These are phyloP conservation scores for Palloptera scutellata DNA, from an alignment of 2,888 invertebrate species.

Conservation along the genomic window DNA sequence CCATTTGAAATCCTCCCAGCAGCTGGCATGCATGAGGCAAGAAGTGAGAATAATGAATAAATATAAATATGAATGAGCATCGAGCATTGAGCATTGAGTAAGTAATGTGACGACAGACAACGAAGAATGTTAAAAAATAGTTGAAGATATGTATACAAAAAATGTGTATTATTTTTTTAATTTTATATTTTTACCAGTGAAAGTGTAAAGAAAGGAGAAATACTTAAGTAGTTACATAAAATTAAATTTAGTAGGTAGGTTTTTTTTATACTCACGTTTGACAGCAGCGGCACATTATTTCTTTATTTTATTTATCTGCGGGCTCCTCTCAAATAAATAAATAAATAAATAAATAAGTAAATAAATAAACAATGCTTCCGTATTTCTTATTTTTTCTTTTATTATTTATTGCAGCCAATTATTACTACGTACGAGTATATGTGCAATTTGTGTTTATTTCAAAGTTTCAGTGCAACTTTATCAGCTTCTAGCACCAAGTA, in stretches of 20 bases:
- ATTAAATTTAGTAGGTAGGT: neutral
- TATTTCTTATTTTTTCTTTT: neutral
- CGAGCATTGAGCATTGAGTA: conserved; percentile 12
- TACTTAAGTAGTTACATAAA: neutral
- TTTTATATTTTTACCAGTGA: conserved; percentile 23
- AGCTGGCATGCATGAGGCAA: conserved; percentile 66
- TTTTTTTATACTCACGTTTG: conserved; percentile 55
- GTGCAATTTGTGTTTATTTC: neutral
- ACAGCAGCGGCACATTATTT: conserved; percentile 62
- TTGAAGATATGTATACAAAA: too few species aligned
- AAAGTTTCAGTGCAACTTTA: neutral
- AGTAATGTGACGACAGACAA: too few species aligned
- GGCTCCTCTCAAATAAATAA: neutral
- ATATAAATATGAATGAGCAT: conserved; percentile 9
- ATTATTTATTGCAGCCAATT: too few species aligned
- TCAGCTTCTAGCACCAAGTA: neutral
- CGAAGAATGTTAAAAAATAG: too few species aligned
- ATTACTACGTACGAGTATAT: too few species aligned
- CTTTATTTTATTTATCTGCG: neutral
- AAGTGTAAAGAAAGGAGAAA: conserved; percentile 2
- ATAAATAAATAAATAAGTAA: neutral
- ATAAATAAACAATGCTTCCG: neutral
- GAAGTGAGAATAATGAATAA: conserved; percentile 2
- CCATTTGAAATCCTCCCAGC: conserved; percentile 77
- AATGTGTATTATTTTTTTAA: too few species aligned